Evolutionary conservation across 2,113 vertebrate genomes (phyloP).

Genomic region (Pica pica): DNA sequence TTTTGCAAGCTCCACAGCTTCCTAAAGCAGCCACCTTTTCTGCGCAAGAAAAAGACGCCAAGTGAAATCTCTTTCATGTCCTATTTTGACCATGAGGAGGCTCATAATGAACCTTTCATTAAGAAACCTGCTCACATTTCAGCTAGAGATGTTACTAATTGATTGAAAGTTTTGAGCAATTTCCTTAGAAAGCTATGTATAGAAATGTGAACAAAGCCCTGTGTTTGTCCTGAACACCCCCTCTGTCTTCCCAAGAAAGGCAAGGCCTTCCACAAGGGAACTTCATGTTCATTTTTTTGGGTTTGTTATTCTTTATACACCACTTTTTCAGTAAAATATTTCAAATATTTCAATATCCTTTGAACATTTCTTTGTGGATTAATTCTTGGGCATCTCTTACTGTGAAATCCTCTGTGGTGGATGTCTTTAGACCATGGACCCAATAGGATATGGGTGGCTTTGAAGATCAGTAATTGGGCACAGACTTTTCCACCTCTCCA

Average conservation of each 20-base stretch:
- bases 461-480: neutral
- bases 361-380: neutral
- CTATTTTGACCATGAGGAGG: neutral
- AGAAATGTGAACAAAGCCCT: neutral
- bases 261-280: neutral
- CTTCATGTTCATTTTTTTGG: neutral
- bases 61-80: neutral
- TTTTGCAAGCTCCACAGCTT: neutral
- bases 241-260: neutral
- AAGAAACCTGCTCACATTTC: neutral
- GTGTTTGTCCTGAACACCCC: neutral
- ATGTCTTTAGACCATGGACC: neutral
- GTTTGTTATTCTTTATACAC: too few species aligned
- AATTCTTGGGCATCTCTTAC: neutral
- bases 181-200: neutral
- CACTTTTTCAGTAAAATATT: neutral
- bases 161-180: neutral
- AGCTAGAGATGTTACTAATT: neutral
- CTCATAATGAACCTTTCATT: neutral
- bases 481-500: neutral
- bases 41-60: neutral
- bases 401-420: neutral
- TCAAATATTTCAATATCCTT: neutral
- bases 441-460: neutral
- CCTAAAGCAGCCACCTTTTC: neutral